phyloP scores from a whole-genome alignment of 2,888 invertebrate genomes.

The Epinotia brunnichana region DNA sequence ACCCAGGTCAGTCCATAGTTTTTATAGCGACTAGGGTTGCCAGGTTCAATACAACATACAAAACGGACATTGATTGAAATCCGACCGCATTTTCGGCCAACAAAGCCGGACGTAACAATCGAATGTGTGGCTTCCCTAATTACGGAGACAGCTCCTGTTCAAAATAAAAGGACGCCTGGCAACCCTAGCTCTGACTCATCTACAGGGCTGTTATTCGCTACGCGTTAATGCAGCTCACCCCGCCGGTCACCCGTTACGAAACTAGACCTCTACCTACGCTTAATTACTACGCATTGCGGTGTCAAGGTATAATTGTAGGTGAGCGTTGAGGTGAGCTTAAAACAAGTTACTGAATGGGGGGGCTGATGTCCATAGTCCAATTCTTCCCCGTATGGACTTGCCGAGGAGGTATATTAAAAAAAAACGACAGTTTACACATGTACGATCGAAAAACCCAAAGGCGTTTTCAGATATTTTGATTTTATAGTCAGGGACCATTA shows the following conservation, averaged over 20 bases:
- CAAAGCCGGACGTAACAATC: background rate
- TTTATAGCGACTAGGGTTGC: background rate
- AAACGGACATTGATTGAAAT: background rate
- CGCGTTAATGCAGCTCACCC: too few species aligned
- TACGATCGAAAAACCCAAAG: background rate
- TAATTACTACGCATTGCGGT: too few species aligned
- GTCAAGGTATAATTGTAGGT: too few species aligned
- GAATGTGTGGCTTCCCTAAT: background rate
- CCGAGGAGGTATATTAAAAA: background rate
- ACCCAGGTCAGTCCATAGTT: conserved; percentile 79
- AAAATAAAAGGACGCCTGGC: background rate
- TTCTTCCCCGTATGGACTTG: background rate
- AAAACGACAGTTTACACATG: background rate
- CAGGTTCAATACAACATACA: too few species aligned
- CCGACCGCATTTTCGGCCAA: background rate
- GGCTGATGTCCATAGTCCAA: background rate
- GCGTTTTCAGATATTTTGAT: background rate
- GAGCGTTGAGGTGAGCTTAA: too few species aligned
- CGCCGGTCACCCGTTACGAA: too few species aligned
- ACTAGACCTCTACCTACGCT: too few species aligned
- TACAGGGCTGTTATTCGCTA: too few species aligned
- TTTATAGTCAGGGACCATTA: too few species aligned
- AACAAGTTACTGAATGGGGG: too few species aligned
- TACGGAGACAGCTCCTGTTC: too few species aligned
- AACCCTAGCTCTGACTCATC: background rate